phyloP scores from a whole-genome alignment of 2,797 vertebrate species.

The Gallirallus australis region DNA sequence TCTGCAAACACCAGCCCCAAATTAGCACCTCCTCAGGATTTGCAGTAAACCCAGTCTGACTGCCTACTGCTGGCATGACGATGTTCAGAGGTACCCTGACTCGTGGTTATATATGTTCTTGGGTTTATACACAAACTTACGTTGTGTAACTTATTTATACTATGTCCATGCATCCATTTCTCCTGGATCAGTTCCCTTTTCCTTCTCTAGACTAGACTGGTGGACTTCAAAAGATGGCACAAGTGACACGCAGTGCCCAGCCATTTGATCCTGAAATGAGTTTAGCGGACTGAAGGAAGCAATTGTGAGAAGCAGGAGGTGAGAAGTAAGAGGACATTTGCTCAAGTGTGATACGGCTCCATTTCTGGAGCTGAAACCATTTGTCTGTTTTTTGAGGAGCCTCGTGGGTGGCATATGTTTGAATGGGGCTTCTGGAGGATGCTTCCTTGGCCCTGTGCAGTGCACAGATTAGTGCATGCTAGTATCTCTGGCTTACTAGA shows the following conservation, averaged over 20 bases:
- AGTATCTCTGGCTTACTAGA: neutral
- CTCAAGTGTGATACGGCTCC: accelerated
- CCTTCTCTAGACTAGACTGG: neutral
- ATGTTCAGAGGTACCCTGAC: neutral
- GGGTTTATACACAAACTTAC: neutral
- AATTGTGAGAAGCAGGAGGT: neutral
- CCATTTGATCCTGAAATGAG: neutral
- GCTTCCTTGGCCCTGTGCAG: neutral
- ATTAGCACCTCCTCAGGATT: neutral
- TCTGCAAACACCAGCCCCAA: neutral
- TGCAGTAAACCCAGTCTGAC: neutral
- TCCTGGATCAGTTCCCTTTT: neutral
- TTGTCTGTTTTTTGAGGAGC: neutral
- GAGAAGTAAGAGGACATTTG: neutral
- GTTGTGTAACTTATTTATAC: neutral
- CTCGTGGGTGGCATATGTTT: accelerated
- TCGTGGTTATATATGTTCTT: neutral
- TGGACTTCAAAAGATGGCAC: neutral
- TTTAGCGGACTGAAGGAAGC: neutral
- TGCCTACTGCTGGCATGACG: neutral
- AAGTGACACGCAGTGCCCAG: neutral
- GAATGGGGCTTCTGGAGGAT: neutral
- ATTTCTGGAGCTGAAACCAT: neutral
- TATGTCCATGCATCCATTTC: neutral
- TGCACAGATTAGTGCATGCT: neutral